These are phyloP conservation scores for Climacteris rufus DNA, from an alignment of 2,113 vertebrate genomes.

Conservation along the genomic window DNA sequence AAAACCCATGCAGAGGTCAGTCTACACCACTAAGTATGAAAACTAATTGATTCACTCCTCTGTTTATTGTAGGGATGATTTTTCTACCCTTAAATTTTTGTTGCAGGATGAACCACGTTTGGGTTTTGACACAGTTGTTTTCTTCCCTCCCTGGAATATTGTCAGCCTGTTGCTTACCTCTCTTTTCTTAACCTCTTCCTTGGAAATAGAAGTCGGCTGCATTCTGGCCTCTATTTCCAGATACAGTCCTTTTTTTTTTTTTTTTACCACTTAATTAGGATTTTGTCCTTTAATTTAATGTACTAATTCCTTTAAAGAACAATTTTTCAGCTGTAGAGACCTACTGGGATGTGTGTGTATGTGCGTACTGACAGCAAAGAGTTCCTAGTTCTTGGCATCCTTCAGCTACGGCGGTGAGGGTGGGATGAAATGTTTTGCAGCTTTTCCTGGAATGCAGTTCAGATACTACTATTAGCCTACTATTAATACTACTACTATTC, in stretches of 20 bases:
- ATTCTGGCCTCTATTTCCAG: background rate
- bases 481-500: no score
- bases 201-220: background rate
- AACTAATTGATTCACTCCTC: background rate
- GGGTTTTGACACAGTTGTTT: background rate
- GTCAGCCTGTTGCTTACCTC: background rate
- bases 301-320: background rate
- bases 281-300: background rate
- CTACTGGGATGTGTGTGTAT: background rate
- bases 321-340: background rate
- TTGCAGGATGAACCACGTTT: background rate
- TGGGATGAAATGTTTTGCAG: background rate
- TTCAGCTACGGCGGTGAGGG: background rate
- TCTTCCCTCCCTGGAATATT: background rate
- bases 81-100: background rate
- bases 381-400: background rate
- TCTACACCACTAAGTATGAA: background rate
- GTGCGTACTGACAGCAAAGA: background rate
- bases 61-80: background rate
- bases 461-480: background rate
- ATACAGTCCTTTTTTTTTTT: background rate
- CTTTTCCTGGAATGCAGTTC: background rate
- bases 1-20: background rate
- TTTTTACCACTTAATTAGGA: background rate
- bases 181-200: background rate